These are phyloP conservation scores for Sericinus montela DNA, from an alignment of 2,888 invertebrate genomes.

Conservation along the genomic window DNA sequence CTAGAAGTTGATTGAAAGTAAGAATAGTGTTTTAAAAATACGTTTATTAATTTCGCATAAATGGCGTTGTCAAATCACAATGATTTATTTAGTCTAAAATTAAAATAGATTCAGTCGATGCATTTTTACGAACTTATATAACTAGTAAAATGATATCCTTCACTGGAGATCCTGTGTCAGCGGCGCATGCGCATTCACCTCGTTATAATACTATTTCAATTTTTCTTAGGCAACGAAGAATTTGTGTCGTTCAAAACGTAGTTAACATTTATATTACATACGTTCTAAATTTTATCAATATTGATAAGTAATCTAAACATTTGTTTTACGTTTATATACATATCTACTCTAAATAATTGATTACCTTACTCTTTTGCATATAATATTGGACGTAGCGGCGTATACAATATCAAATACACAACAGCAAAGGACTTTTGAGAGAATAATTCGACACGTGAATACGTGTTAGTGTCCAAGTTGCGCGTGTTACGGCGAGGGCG, in stretches of 20 bases:
- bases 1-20: not conserved
- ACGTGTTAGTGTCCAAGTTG: not conserved
- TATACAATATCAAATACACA: not conserved
- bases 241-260: no score
- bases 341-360: not conserved
- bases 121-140: not conserved
- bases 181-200: no score
- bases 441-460: not conserved
- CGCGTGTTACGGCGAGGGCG: not conserved
- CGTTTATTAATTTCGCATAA: constrained; percentile 2
- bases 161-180: not conserved
- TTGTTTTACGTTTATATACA: not conserved
- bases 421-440: no score
- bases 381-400: not conserved
- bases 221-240: no score
- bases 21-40: not conserved
- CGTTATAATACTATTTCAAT: no score
- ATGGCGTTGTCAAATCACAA: not conserved
- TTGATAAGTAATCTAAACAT: no score
- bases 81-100: constrained; percentile 3
- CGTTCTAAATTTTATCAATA: no score
- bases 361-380: not conserved
- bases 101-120: constrained; percentile 6
- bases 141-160: not conserved
- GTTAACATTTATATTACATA: no score